Conservation (phyloP, 2,113 vertebrate species). For the Osmerus mordax region DNA sequence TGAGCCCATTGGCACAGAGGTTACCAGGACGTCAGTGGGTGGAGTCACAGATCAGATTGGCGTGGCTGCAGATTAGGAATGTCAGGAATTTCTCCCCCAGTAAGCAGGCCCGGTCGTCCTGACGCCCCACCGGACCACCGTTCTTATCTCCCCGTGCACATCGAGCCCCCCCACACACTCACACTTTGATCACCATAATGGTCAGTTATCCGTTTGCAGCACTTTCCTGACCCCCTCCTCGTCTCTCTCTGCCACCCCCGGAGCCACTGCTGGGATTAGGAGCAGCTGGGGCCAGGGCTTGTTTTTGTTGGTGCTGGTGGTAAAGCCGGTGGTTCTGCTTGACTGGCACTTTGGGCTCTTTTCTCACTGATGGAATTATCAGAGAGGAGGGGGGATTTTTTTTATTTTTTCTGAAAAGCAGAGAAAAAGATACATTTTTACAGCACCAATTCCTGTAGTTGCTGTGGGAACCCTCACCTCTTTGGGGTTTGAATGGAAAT, state of each 20-base stretch:
- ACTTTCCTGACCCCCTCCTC: background rate
- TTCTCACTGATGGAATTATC: constrained; percentile 51
- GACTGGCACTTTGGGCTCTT: constrained; percentile 32
- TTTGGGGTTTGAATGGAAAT: constrained; percentile 44
- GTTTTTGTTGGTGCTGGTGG: background rate
- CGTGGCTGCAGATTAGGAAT: constrained; percentile 66
- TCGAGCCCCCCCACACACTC: background rate
- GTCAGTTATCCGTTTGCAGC: constrained; percentile 44
- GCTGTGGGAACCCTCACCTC: constrained; percentile 20
- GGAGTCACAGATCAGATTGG: constrained; percentile 60
- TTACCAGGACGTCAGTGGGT: constrained; percentile 50
- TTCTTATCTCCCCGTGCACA: constrained; percentile 61
- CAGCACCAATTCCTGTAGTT: constrained; percentile 28
- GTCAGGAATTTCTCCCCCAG: constrained; percentile 67
- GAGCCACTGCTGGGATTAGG: constrained; percentile 7
- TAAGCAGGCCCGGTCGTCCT: constrained; percentile 57
- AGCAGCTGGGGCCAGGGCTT: constrained; percentile 25
- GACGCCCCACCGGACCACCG: constrained; percentile 50
- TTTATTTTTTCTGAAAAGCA: constrained; percentile 9
- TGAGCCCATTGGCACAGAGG: constrained; percentile 42
- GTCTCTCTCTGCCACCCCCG: constrained; percentile 31
- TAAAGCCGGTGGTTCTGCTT: constrained; percentile 8
- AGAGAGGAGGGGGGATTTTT: constrained; percentile 19
- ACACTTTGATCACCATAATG: constrained; percentile 57
- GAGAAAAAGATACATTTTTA: constrained; percentile 15